Base-by-base conservation (phyloP, 2,888 invertebrate genomes). In the Pandemis corylana region DNA sequence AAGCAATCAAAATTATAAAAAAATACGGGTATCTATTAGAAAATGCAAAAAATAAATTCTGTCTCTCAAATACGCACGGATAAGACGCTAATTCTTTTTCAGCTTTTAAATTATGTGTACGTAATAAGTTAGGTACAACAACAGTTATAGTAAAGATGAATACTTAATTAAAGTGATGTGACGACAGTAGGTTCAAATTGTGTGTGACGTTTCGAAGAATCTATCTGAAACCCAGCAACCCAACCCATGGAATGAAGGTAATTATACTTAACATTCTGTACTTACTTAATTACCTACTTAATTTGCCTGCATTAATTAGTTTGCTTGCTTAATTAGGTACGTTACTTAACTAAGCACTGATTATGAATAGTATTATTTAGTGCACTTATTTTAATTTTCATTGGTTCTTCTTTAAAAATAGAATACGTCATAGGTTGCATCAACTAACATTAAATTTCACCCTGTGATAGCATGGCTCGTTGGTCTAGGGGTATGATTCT, bases 401-500 rank as follows among this genome's bases (percentile, higher is more conserved):
- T 3, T 13, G 36, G 36, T 56, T 68, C 64, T 53, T n/a, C n/a
- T 20, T 74, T 66, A 13, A 71, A 68, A 71, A 46, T 28, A 7
- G 4, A 5, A 28, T 78, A 84, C 83, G 81, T 83, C 81, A 82
- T 75, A 3, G 2, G 4, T 36, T 59, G 73, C 28, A 70, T 28
- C 13, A 78, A 66, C 0, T 13, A 9, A 76, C 64, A 10, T 4
- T 46, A 81, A 89, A 90, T 84, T 90, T 90, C 85, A 46, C 0
- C 3, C 0, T 0, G 0, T 0, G 0, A 0, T 0, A n/a, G 28
- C 70, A 80, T 78, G 86, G 86, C 87, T 87, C 85, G 86, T 87
- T 88, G 86, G 85, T 86, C 85, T 85, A 85, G 85, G 86, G 85
- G 86, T 87, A 86, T 86, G 85, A 86, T 86, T 87, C 86, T 87